Base-by-base conservation (phyloP, 1,140 invertebrate species). In the Drosophila jambulina region DNA sequence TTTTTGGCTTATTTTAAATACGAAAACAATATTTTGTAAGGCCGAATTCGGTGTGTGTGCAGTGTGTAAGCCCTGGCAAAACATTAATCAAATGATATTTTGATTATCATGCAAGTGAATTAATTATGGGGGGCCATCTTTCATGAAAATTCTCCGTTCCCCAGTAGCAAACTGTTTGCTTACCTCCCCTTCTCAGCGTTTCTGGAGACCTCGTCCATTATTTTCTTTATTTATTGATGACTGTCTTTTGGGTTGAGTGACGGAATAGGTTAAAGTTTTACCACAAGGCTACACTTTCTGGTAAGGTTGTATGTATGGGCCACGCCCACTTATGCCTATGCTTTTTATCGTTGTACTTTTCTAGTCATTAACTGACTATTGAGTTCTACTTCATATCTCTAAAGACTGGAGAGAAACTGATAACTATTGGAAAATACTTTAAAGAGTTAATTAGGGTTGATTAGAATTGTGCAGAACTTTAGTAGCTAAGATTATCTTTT, bases 51-150 rank as follows among this genome's bases (percentile, higher is more conserved):
- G 48, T 59, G 76, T 70, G 25, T 78, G 83, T 74, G 72, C 64
- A 51, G 62, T 79, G n/a, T 40, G 40, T 36, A 71, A 78, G 67
- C 67, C 60, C 62, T 32, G 51, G 46, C 72, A 45, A 38, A 54
- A 56, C 67, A 88, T 80, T 87, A 87, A 88, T 87, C 80, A 87
- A 87, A 88, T 88, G 77, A 78, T 90, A 75, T 87, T 87, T 84
- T 78, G 84, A 90, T 87, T 90, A 90, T 87, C 77, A 88, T 80
- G 80, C 80, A 84, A 84, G 85, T 90, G 84, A 84, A 84, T 87
- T 90, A 87, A 87, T 88, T 88, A 86, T 72, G 83, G 32, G 32
- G 45, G 32, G 68, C 53, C 67, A 40, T 51, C 60, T 21, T 65
- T 32, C 13, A 17, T 27, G 4, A 34, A 32, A 43, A 7, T 25